These are phyloP conservation scores for Bombus confusus DNA, from an alignment of 1,140 invertebrate species.

Conservation along the genomic window DNA sequence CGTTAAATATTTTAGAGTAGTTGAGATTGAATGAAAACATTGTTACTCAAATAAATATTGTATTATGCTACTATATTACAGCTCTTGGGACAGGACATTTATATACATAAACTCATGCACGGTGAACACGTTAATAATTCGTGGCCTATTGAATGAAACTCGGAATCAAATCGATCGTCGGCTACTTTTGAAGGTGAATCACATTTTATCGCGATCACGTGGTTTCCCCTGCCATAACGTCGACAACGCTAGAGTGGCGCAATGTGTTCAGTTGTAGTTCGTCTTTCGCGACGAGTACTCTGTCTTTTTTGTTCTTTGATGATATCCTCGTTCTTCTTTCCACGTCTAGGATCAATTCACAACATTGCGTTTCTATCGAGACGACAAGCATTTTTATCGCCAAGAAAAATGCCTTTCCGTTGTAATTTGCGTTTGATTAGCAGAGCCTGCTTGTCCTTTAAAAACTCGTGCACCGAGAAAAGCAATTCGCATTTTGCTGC, in stretches of 20 bases:
- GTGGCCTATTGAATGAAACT: background rate
- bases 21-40: no score
- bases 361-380: background rate
- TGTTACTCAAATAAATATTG: no score
- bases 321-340: background rate
- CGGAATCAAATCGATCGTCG: background rate
- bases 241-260: constrained; percentile 22
- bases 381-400: background rate
- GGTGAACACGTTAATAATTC: background rate
- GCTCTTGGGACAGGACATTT: no score
- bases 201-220: constrained; percentile 37
- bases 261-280: constrained; percentile 57
- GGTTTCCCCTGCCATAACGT: constrained; percentile 26
- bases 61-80: no score
- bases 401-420: constrained; percentile 72
- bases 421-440: constrained; percentile 71
- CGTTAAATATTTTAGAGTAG: no score
- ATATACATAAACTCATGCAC: no score
- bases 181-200: constrained; percentile 9
- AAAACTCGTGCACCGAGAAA: constrained; percentile 56
- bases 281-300: constrained; percentile 51
- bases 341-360: no score
- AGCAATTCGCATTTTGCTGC: constrained; percentile 53
- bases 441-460: constrained; percentile 57
- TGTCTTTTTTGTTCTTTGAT: background rate